Conservation (phyloP, 1,140 invertebrate genomes). For the Ostrea edulis region DNA sequence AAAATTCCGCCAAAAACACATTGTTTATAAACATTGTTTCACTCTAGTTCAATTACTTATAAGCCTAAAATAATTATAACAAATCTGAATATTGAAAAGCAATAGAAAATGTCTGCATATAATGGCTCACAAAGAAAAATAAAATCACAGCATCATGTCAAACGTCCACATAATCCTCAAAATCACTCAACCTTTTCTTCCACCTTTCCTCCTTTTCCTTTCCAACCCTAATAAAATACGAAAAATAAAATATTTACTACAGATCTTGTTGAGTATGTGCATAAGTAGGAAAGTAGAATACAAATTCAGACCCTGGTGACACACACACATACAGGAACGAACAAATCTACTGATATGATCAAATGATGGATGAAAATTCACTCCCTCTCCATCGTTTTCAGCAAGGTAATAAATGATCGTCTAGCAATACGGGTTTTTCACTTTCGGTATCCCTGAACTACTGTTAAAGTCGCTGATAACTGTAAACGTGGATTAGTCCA, state of each 20-base stretch:
- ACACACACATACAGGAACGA: too few species aligned
- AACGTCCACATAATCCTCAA: slow-evolving; percentile 3
- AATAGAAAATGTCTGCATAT: background rate
- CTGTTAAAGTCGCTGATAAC: too few species aligned
- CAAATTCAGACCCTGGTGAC: too few species aligned
- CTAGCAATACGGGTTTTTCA: background rate
- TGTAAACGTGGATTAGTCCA: too few species aligned
- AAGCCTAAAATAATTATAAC: background rate
- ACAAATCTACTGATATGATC: background rate
- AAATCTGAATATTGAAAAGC: background rate
- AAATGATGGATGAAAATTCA: background rate
- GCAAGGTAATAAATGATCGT: background rate
- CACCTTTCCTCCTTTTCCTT: slow-evolving; percentile 11
- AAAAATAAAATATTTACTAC: slow-evolving; percentile 13
- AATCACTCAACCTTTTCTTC: slow-evolving; percentile 17
- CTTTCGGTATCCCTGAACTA: too few species aligned
- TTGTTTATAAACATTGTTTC: background rate
- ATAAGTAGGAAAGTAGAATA: too few species aligned
- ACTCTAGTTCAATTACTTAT: background rate
- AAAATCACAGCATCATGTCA: background rate
- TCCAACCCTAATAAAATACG: slow-evolving; percentile 32
- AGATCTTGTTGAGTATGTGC: background rate
- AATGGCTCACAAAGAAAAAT: background rate
- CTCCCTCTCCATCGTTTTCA: too few species aligned
- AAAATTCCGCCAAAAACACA: too few species aligned